Base-by-base conservation (phyloP, 2,797 vertebrate species). In the Karalla daura region DNA sequence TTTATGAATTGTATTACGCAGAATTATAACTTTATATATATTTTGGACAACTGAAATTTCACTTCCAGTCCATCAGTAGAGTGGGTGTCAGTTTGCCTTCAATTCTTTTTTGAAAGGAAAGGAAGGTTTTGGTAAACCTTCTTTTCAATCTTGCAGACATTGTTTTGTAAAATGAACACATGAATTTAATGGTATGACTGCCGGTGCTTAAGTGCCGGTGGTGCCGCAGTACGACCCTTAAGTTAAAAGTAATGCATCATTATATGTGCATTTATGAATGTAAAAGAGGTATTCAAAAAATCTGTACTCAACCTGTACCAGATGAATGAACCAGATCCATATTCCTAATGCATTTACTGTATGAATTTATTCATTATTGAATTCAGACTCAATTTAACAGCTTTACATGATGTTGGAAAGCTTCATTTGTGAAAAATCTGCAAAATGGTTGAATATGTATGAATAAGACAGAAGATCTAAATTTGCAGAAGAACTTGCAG, bases 1-100 rank as follows among this genome's bases (percentile, higher is more conserved):
- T 64, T 46, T 25, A 55, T 55, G 50, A 60, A 35, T 60, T 28
- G 5, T 61, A 15, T 67, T 73, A 5, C 52, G 39, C 50, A 36
- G 33, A 7, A 2, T 64, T 53, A 33, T 43, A 27, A 63, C 52
- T 60, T 70, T 30, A 14, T 17, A 44, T 51, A 56, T 14, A 35
- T 33, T 68, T 66, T 52, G 32, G 41, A 20, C 54, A 37, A 14
- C 46, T 3, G n/a, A 62, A 63, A 49, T 1, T 1, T 10, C 36
- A 27, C 51, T 60, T 43, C 27, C 21, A 24, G 17, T 7, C 7
- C 7, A 52, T 1, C 2, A 17, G 9, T 13, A 4, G 7, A 28
- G 10, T 20, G 3, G 14, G 3, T 20, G n/a, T 44, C 27, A 8
- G 18, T 35, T 43, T 20, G 35, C 14, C 9, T 32, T 30, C 24